Evolutionary conservation across 1,140 invertebrate species (phyloP), one percentile per base, ranked within the genome.

Genomic region (Plectus sambesii): DNA sequence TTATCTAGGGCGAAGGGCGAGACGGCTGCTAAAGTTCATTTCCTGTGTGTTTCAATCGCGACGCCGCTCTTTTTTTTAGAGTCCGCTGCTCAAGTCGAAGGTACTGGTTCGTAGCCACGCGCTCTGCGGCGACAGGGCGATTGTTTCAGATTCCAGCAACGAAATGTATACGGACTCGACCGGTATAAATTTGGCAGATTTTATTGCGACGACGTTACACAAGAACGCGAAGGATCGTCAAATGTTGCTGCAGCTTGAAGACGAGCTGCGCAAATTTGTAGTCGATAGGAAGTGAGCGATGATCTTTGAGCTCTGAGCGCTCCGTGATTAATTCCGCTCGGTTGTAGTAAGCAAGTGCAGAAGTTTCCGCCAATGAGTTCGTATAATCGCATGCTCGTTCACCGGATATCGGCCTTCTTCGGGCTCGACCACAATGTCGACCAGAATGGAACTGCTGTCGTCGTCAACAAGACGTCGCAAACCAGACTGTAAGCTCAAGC

Each of bases 341-440:
- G 41, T 57, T 54, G 5, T 59, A 76, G 74, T 48, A 69, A 68
- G 39, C 79, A 78, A 63, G 78, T 82, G 56, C 80, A 82, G 51
- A 85, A 83, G 61, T 90, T 92, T 74, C 82, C 82, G 4, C 81
- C 81, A 62, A 85, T 87, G 81, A 85, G 85, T 33, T 89, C 87
- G 33, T 93, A 93, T 73, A 85, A 90, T 58, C 77, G 87, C 26
- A 90, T 94, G 87, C 71, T 94, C 52, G 85, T 92, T 4, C 88
- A 93, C 73, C 80, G 87, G 22, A 83, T 86, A 33, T 85, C 87
- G 2, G 84, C 85, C 33, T 87, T 84, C 63, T 92, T 90, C 70
- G 85, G 87, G 36, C 81, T 94, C 74, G 85, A 89, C 48, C 88
- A 93, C 69, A 89, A 89, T 69, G 81, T 92, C 20, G 87, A 93